Percentiles rank a stretch among this genome's conserved stretches.
Conservation (phyloP, 64 coral and sea anemone species). For the Orbicella faveolata region DNA sequence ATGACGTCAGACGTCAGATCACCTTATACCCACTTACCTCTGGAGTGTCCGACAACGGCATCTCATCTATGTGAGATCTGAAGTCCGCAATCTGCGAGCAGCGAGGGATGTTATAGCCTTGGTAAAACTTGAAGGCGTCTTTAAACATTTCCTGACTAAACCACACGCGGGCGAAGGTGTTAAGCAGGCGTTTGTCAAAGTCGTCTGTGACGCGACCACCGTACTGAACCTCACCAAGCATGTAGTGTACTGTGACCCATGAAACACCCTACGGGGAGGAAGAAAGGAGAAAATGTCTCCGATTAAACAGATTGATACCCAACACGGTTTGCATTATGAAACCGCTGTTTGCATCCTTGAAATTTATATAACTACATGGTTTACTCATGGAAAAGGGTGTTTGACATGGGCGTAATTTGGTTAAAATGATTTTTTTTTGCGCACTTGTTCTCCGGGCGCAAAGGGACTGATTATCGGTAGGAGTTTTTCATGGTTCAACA, state of each 20-base stretch:
- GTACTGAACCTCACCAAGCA: slow-evolving; percentile 99
- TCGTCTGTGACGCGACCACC: slow-evolving; percentile 96
- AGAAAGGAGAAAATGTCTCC: background rate
- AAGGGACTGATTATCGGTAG: too few relatives aligned
- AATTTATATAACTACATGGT: background rate
- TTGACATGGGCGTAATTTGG: too few relatives aligned
- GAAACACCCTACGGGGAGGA: slow-evolving; percentile 74
- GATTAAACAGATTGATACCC: background rate
- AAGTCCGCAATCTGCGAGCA: slow-evolving; percentile 90
- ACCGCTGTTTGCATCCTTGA: background rate
- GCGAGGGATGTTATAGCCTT: slow-evolving; percentile 87
- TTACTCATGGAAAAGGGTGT: background rate
- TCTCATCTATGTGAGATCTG: slow-evolving; percentile 75
- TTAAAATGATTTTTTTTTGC: too few relatives aligned
- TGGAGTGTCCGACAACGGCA: slow-evolving; percentile 91
- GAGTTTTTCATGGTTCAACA: too few relatives aligned
- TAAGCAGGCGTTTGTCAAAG: slow-evolving; percentile 93
- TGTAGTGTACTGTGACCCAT: slow-evolving; percentile 97
- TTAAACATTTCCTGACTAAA: slow-evolving; percentile 90
- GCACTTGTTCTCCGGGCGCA: too few relatives aligned
- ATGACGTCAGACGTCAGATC: too few relatives aligned
- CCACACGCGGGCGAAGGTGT: slow-evolving; percentile 88
- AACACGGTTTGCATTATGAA: background rate
- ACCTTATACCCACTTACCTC: slow-evolving; percentile 52
- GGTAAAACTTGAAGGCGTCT: slow-evolving; percentile 93